Evolutionary conservation across 53 echinoderm and acorn worm species (phyloP).

Genomic region (Zoroaster sp.): DNA sequence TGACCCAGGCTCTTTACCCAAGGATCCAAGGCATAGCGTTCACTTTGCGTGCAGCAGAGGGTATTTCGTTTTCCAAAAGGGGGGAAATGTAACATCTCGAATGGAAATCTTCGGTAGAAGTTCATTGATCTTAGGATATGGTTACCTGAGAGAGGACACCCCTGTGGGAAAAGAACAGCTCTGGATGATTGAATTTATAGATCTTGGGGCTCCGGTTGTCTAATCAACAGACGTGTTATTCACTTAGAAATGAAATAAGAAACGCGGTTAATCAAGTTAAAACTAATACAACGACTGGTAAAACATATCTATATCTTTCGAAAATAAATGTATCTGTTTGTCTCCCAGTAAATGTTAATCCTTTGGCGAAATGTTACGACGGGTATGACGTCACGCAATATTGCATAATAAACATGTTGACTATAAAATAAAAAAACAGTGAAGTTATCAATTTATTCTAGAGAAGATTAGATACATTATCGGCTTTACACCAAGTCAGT

Average conservation of each 20-base stretch:
- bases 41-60: no score
- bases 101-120: not conserved
- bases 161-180: not conserved
- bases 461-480: no score
- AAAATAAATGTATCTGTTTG: no score
- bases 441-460: no score
- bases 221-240: not conserved
- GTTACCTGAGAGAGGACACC: not conserved
- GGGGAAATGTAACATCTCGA: not conserved
- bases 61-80: not conserved
- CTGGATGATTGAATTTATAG: not conserved
- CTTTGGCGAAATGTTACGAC: no score
- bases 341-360: no score
- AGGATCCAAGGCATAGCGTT: no score
- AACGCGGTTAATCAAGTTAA: not conserved
- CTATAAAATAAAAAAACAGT: no score
- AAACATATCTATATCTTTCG: no score
- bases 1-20: not conserved
- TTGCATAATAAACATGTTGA: no score
- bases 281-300: not conserved
- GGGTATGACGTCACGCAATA: no score
- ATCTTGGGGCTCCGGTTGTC: not conserved
- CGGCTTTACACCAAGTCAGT: no score
- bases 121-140: conserved; percentile 7
- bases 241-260: not conserved